phyloP scores from a whole-genome alignment of 2,113 vertebrate genomes.

The Semnornis frantzii region DNA sequence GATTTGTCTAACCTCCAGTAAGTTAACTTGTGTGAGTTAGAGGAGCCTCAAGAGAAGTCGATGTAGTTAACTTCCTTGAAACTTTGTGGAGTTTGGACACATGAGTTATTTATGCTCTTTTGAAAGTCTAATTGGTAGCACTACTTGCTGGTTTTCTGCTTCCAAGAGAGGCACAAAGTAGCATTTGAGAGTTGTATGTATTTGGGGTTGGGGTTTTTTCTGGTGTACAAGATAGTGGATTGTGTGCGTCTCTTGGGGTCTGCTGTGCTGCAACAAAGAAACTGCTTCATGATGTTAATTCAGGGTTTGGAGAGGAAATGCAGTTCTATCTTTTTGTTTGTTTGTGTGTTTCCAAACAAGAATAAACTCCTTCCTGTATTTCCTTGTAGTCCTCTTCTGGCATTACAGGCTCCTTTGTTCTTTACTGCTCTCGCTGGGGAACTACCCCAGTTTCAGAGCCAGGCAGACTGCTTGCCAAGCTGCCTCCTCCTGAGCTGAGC shows the following conservation, averaged over 20 bases:
- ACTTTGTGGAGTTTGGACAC: not conserved
- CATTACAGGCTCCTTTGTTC: constrained; percentile 47
- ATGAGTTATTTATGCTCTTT: constrained; percentile 35
- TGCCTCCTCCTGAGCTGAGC: not conserved
- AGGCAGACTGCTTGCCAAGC: not conserved
- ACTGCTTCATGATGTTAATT: constrained; percentile 17
- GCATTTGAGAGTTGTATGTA: not conserved
- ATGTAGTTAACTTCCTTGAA: not conserved
- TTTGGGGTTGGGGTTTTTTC: not conserved
- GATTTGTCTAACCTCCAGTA: not conserved
- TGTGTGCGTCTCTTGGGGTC: not conserved
- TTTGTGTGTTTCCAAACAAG: not conserved
- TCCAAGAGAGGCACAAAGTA: not conserved
- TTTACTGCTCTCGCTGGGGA: not conserved
- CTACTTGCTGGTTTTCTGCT: constrained; percentile 6
- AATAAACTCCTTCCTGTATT: not conserved
- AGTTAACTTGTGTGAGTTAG: not conserved
- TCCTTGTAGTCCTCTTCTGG: constrained; percentile 19
- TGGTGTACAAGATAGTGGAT: not conserved
- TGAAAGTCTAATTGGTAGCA: constrained; percentile 19
- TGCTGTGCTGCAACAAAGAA: not conserved
- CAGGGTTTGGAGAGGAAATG: not conserved
- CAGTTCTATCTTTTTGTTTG: not conserved
- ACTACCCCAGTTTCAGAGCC: constrained; percentile 33
- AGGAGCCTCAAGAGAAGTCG: not conserved